These are phyloP conservation scores for Zalophus californianus DNA, from an alignment of 2,797 vertebrate genomes.

Conservation along the genomic window DNA sequence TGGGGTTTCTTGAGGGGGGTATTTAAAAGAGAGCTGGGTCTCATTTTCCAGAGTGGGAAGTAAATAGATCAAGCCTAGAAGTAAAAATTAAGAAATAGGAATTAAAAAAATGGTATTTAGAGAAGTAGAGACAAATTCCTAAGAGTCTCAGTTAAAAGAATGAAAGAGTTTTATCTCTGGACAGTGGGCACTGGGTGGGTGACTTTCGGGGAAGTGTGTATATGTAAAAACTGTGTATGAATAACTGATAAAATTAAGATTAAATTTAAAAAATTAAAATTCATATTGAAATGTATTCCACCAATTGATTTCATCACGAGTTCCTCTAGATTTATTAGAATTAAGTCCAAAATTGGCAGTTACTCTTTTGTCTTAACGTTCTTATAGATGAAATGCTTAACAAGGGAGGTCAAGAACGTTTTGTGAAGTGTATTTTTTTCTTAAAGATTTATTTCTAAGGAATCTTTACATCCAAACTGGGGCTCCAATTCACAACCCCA, in stretches of 20 bases:
- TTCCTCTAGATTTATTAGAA: background rate
- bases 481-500: background rate
- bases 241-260: background rate
- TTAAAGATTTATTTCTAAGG: background rate
- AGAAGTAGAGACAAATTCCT: background rate
- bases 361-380: background rate
- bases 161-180: background rate
- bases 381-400: background rate
- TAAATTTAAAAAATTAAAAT: background rate
- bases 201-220: background rate
- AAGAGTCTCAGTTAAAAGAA: constrained; percentile 8
- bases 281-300: background rate
- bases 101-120: background rate
- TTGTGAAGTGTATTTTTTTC: background rate
- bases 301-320: background rate
- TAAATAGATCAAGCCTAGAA: background rate
- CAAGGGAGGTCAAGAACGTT: background rate
- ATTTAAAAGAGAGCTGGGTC: background rate
- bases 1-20: background rate
- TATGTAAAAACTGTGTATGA: background rate
- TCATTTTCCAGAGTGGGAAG: constrained; percentile 9
- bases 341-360: background rate
- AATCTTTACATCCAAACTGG: background rate
- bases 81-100: background rate
- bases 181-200: background rate